Percentiles rank a stretch among this genome's conserved stretches.
Evolutionary conservation across 1,140 invertebrate species (phyloP).

Genomic region (Drosophila persimilis): DNA sequence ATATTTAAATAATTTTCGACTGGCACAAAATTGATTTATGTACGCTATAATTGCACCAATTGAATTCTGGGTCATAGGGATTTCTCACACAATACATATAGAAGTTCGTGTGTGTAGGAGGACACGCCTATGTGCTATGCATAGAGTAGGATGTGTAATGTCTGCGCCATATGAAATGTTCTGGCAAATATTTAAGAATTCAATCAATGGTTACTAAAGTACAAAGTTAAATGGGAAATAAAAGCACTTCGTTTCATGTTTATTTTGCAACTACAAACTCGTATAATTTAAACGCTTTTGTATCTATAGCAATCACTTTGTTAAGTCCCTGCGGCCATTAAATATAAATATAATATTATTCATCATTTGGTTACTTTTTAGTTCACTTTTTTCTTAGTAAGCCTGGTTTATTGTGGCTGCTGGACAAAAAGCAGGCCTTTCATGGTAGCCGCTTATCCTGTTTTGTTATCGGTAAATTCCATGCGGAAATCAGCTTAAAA

Average conservation of each 20-base stretch:
- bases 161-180: too few species aligned
- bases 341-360: slow-evolving; percentile 30
- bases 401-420: slow-evolving; percentile 24
- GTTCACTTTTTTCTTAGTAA: slow-evolving; percentile 25
- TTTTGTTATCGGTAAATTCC: slow-evolving; percentile 68
- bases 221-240: too few species aligned
- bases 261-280: slow-evolving; percentile 23
- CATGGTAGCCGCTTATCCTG: slow-evolving; percentile 53
- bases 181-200: too few species aligned
- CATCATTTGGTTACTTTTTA: slow-evolving; percentile 28
- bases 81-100: slow-evolving; percentile 11
- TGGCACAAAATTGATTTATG: slow-evolving; percentile 59
- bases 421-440: slow-evolving; percentile 14
- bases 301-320: slow-evolving; percentile 29
- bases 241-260: slow-evolving; percentile 11
- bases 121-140: neutral
- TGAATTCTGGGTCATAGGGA: slow-evolving; percentile 40
- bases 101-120: neutral
- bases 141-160: too few species aligned
- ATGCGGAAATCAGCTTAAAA: slow-evolving; percentile 76
- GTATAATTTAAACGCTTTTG: slow-evolving; percentile 23
- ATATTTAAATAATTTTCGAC: slow-evolving; percentile 53
- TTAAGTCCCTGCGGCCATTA: slow-evolving; percentile 36
- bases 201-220: too few species aligned
- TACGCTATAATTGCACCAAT: slow-evolving; percentile 56